A percentile compares a stretch with the other conserved stretches of the same genome.
Conservation (phyloP, 2,797 vertebrate genomes). For the Galago senegalensis region DNA sequence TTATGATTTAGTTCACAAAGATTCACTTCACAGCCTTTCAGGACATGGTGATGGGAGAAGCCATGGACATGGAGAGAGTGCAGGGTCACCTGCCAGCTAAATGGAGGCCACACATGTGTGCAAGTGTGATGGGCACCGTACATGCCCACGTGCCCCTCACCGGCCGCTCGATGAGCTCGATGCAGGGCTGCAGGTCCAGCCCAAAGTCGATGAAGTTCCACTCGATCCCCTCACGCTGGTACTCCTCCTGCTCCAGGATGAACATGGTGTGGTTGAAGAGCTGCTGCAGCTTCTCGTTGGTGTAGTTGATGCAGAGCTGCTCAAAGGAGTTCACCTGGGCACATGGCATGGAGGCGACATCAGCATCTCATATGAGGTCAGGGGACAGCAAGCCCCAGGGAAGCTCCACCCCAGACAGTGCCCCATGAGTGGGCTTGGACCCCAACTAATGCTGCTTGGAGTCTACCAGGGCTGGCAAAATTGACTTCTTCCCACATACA, state of each 20-base stretch:
- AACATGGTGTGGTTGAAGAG: conserved; percentile 93
- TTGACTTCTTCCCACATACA: no score
- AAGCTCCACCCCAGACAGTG: accelerated
- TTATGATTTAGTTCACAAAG: neutral
- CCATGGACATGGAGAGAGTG: accelerated
- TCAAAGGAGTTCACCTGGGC: conserved; percentile 90
- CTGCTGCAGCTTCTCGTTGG: conserved; percentile 92
- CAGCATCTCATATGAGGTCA: neutral
- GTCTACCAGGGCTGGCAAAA: neutral
- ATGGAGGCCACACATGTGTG: accelerated
- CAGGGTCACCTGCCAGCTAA: accelerated
- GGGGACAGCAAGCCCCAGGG: neutral
- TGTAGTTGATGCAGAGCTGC: conserved; percentile 92
- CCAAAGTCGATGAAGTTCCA: conserved; percentile 98
- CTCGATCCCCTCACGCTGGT: conserved; percentile 95
- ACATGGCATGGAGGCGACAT: accelerated
- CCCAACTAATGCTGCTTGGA: neutral
- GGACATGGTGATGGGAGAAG: neutral
- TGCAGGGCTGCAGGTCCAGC: conserved; percentile 89
- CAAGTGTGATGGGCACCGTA: accelerated
- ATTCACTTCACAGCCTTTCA: neutral
- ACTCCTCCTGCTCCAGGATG: conserved; percentile 90
- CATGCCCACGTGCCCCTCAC: conserved; percentile 83
- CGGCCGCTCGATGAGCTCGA: conserved; percentile 94
- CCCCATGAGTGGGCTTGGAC: accelerated